A percentile compares a stretch with the other conserved stretches of the same genome.
phyloP scores from a whole-genome alignment of 2,797 vertebrate species.

The Spatula versicolor region DNA sequence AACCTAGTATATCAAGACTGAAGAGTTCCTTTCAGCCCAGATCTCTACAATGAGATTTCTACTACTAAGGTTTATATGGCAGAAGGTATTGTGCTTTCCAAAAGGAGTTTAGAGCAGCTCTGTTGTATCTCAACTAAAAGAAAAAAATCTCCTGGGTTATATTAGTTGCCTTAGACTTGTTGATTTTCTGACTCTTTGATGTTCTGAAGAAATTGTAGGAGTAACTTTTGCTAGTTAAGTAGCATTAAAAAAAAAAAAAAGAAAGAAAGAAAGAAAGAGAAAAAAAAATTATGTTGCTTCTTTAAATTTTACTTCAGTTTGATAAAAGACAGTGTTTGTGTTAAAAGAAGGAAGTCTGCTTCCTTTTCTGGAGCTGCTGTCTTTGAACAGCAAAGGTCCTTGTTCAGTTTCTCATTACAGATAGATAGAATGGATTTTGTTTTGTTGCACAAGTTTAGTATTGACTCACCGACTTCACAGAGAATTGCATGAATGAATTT shows the following conservation, averaged over 20 bases:
- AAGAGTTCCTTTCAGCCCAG: conserved; percentile 25
- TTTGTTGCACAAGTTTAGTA: background rate
- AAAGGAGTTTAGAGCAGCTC: background rate
- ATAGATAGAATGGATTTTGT: background rate
- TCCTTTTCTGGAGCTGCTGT: background rate
- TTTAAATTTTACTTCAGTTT: background rate
- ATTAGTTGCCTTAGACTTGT: background rate
- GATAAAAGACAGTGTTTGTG: background rate
- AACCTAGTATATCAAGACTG: conserved; percentile 11
- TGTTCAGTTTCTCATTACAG: background rate
- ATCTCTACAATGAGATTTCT: conserved; percentile 28
- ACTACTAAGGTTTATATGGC: background rate
- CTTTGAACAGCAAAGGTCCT: background rate
- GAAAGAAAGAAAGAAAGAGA: background rate
- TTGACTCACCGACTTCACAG: background rate
- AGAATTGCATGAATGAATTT: conserved; percentile 22
- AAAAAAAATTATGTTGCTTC: background rate
- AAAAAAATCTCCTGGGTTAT: background rate
- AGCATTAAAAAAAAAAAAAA: background rate
- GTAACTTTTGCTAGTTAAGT: background rate
- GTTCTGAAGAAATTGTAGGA: background rate
- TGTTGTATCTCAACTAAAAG: background rate
- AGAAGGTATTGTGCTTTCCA: background rate
- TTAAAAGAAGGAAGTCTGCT: background rate
- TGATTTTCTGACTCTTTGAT: background rate